Percentiles rank a stretch among this genome's conserved stretches.
Evolutionary conservation across 1,140 invertebrate genomes (phyloP).

Genomic region (Heliconius congener): DNA sequence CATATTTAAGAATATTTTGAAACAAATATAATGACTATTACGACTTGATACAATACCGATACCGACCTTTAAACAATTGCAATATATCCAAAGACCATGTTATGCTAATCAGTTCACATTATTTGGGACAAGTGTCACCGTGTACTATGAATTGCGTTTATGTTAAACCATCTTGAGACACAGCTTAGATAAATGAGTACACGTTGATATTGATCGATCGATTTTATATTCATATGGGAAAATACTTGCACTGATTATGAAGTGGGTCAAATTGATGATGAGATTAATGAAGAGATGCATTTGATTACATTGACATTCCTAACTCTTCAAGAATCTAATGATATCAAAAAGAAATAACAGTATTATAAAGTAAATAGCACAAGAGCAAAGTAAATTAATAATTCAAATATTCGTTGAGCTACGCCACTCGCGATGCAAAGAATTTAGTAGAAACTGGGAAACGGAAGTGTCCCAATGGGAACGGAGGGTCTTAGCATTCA

Average conservation of each 20-base stretch:
- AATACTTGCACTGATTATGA: background rate
- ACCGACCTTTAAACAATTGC: slow-evolving; percentile 16
- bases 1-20: background rate
- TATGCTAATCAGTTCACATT: slow-evolving; percentile 39
- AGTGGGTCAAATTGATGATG: background rate
- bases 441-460: too few species aligned
- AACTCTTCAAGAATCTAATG: too few species aligned
- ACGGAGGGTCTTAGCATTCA: too few species aligned
- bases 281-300: background rate
- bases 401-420: too few species aligned
- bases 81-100: slow-evolving; percentile 25
- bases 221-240: slow-evolving; percentile 26
- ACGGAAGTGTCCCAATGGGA: too few species aligned
- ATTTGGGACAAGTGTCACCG: slow-evolving; percentile 48
- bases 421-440: too few species aligned
- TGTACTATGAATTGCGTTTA: slow-evolving; percentile 42
- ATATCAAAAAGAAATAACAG: too few species aligned
- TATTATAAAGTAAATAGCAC: too few species aligned
- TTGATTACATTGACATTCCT: background rate
- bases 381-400: too few species aligned
- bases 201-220: slow-evolving; percentile 30
- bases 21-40: background rate
- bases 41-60: background rate
- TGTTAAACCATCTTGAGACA: slow-evolving; percentile 38
- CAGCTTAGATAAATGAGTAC: slow-evolving; percentile 37